phyloP scores from a whole-genome alignment of 1,140 invertebrate species.

The Bombus confusus region DNA sequence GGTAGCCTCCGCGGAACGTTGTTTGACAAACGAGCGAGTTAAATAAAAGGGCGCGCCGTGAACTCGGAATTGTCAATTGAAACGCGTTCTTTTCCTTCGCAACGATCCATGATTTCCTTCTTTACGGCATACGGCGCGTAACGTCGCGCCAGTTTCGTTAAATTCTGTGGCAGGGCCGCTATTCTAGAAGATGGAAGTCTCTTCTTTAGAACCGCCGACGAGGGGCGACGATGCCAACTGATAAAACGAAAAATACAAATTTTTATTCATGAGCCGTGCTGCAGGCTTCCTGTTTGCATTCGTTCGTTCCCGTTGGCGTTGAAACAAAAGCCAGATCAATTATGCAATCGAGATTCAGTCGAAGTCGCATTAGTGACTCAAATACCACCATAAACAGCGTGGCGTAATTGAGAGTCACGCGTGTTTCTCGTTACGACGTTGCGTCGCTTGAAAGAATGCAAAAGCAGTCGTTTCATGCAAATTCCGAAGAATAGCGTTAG shows the following conservation, averaged over 20 bases:
- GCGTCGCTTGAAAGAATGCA: neutral
- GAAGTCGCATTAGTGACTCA: slow-evolving; percentile 10
- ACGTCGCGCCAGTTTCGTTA: too few species aligned
- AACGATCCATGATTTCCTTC: neutral
- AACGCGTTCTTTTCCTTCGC: too few species aligned
- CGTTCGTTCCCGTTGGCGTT: too few species aligned
- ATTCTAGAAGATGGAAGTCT: neutral
- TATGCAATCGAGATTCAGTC: slow-evolving; percentile 26
- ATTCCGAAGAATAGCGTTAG: neutral
- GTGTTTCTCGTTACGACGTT: neutral
- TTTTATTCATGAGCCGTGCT: neutral
- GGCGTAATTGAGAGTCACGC: slow-evolving; percentile 23
- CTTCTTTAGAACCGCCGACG: neutral
- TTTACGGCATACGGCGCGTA: neutral
- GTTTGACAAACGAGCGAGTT: neutral
- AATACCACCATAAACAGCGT: neutral
- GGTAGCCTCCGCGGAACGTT: neutral
- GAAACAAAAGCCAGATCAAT: slow-evolving; percentile 34
- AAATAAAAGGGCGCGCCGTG: neutral
- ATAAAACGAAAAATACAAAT: slow-evolving; percentile 10
- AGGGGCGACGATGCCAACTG: too few species aligned
- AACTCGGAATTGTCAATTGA: neutral
- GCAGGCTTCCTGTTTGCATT: too few species aligned
- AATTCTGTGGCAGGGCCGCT: neutral
- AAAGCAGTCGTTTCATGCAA: slow-evolving; percentile 9